phyloP scores from a whole-genome alignment of 2,113 vertebrate species.

The Neotragus pygmaeus region DNA sequence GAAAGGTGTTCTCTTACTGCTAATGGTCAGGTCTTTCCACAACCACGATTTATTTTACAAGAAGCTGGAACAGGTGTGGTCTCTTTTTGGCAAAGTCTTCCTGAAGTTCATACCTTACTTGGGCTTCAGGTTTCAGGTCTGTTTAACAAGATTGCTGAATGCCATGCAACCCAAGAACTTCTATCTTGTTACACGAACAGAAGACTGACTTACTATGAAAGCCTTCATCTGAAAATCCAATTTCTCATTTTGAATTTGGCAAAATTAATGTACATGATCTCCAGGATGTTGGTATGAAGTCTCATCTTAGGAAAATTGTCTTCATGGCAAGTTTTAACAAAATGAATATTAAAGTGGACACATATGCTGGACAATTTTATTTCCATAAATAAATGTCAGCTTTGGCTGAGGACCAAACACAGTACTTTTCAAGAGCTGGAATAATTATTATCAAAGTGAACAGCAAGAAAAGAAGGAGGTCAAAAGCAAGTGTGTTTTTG shows the following conservation, averaged over 20 bases:
- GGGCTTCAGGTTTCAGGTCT: conserved; percentile 49
- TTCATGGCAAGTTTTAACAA: background rate
- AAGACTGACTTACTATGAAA: background rate
- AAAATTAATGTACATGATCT: background rate
- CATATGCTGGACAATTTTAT: background rate
- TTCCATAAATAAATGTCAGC: background rate
- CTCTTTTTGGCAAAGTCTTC: conserved; percentile 51
- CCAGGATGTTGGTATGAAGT: background rate
- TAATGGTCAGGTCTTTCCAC: conserved; percentile 46
- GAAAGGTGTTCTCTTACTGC: conserved; percentile 32
- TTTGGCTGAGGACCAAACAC: background rate
- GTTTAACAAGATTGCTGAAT: background rate
- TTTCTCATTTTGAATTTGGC: background rate
- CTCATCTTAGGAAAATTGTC: background rate
- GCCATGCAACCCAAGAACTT: conserved; percentile 29
- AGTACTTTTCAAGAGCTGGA: background rate
- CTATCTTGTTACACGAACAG: conserved; percentile 1
- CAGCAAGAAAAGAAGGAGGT: conserved; percentile 7
- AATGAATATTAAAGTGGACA: background rate
- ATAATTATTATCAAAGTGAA: background rate
- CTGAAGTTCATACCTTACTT: conserved; percentile 50
- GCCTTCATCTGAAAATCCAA: conserved; percentile 10
- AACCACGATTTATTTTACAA: conserved; percentile 41
- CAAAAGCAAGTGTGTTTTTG: background rate
- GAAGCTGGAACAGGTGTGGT: conserved; percentile 60